phyloP scores from a whole-genome alignment of 2,888 invertebrate genomes.

The Mimas tiliae region DNA sequence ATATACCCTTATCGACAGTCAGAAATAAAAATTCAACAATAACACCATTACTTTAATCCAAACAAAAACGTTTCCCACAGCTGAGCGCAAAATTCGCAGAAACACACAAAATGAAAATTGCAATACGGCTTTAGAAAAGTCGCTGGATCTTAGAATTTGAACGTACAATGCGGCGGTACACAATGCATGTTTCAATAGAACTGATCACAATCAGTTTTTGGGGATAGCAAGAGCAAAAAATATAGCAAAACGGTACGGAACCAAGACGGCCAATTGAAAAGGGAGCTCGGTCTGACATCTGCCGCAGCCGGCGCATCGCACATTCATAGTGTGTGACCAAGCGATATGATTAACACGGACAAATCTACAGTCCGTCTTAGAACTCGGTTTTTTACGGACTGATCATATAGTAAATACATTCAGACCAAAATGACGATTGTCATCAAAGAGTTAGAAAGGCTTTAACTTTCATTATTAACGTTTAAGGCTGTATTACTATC shows the following conservation, averaged over 20 bases:
- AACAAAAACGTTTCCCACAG: conserved; percentile 66
- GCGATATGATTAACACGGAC: conserved; percentile 48
- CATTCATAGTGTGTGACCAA: conserved; percentile 54
- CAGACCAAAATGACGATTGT: too few species aligned
- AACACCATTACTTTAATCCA: conserved; percentile 52
- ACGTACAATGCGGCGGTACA: conserved; percentile 59
- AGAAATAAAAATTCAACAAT: conserved; percentile 23
- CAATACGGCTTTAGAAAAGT: conserved; percentile 67
- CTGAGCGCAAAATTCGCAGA: conserved; percentile 56
- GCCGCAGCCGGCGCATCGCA: conserved; percentile 65
- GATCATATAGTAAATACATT: too few species aligned
- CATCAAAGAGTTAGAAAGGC: too few species aligned
- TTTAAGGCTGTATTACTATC: too few species aligned
- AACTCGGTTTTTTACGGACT: conserved; percentile 33
- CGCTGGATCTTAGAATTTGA: conserved; percentile 62
- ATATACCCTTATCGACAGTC: background rate
- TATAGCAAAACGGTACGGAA: conserved; percentile 64
- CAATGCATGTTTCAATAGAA: conserved; percentile 68
- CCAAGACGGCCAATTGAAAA: conserved; percentile 76
- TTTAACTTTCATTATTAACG: too few species aligned
- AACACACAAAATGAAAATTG: conserved; percentile 58
- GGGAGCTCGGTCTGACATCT: conserved; percentile 70
- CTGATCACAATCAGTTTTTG: conserved; percentile 74
- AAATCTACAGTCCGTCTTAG: conserved; percentile 33
- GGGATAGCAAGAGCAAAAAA: conserved; percentile 34